Evolutionary conservation across 2,113 vertebrate genomes (phyloP).

Genomic region (Lophotis ruficrista): DNA sequence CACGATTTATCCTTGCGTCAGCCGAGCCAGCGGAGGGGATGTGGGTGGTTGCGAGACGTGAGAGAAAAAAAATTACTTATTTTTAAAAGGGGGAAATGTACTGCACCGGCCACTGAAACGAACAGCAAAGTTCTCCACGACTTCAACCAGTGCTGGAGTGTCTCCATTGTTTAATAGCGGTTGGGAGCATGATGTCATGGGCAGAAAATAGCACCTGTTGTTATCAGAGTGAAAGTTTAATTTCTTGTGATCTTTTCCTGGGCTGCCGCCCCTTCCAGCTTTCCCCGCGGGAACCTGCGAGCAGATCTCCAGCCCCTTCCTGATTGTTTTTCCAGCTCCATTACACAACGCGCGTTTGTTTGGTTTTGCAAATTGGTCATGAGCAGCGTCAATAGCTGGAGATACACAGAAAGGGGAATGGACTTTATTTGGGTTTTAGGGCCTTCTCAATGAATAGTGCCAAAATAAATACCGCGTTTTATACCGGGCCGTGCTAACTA

Average conservation of each 20-base stretch:
- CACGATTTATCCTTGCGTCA: not conserved
- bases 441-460: not conserved
- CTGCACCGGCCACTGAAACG: not conserved
- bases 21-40: not conserved
- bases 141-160: not conserved
- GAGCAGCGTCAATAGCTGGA: conserved; percentile 41
- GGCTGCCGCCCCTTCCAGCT: conserved; percentile 16
- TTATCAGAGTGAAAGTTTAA: conserved; percentile 17
- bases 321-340: conserved; percentile 53
- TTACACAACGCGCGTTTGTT: not conserved
- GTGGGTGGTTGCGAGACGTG: not conserved
- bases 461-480: conserved; percentile 27
- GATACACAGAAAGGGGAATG: not conserved
- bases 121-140: not conserved
- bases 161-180: not conserved
- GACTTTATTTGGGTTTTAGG: conserved; percentile 54
- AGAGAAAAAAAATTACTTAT: fast-evolving
- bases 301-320: conserved; percentile 40
- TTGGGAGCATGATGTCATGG: not conserved
- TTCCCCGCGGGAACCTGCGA: not conserved
- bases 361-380: conserved; percentile 22
- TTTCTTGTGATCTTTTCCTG: not conserved
- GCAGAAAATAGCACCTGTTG: conserved; percentile 41
- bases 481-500: not conserved
- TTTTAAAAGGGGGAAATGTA: not conserved